Base-by-base conservation (phyloP, 2,113 vertebrate genomes). In the Thalassoma bifasciatum region DNA sequence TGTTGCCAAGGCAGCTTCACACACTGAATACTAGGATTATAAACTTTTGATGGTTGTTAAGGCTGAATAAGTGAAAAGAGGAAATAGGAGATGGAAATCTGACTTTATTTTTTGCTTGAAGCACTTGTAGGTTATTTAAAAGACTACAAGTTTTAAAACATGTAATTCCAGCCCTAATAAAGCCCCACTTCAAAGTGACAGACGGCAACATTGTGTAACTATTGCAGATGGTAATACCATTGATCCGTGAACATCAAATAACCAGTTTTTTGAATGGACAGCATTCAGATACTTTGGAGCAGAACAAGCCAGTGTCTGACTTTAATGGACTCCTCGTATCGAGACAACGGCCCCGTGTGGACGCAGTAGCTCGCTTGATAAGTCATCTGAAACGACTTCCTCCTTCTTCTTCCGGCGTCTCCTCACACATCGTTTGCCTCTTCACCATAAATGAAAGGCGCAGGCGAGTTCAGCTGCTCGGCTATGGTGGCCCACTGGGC, bases 361-460 rank as follows among this genome's bases (percentile, higher is more conserved):
- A 72, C 78, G 59, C 14, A 74, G 70, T 61, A 54, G 77, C 64
- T 77, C 13, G 67, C 59, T 71, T 86, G 82, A 82, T 60, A 76
- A 79, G 80, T 66, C 86, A 77, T 79, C 83, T 82, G 80, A 87
- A 83, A 86, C 72, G 14, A 50, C 60, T 79, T 76, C 75, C 65
- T 76, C 75, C 65, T 62, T 66, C 75, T 62, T 77, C 72, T 87
- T 56, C 36, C 37, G 64, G 70, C 67, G 77, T 70, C 67, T 23
- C 11, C 63, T 69, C 68, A 69, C 77, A 49, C 74, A 72, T 85
- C 47, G 42, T 82, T 88, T 82, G 79, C 70, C 81, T 68, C 79
- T 77, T 69, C 61, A 24, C 66, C 70, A 65, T 72, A 84, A 89
- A 84, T 88, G 81, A 86, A 79, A 75, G 64, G 61, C 71, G 52